Conservation (phyloP, 2,888 invertebrate genomes). For the Laothoe populi region DNA sequence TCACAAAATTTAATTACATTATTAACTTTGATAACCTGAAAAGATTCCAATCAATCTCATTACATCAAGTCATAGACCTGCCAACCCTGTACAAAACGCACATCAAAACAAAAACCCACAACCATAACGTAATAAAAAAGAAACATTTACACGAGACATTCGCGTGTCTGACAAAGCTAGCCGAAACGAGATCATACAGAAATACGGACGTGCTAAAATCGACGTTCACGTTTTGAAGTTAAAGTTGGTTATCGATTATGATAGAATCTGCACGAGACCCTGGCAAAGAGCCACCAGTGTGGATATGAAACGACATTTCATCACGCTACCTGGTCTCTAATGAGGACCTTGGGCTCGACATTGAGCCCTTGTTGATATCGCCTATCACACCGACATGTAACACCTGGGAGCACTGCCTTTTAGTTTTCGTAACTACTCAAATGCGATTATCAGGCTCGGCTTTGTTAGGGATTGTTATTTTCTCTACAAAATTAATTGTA, state of each 20-base stretch:
- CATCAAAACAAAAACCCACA: background rate
- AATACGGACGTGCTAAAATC: background rate
- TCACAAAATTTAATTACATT: background rate
- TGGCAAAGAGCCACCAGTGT: slow-evolving; percentile 16
- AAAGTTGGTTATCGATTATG: background rate
- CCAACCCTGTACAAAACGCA: background rate
- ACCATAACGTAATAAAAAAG: background rate
- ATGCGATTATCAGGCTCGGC: no score
- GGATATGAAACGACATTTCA: slow-evolving; percentile 23
- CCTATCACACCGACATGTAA: slow-evolving; percentile 36
- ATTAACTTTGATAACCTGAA: background rate
- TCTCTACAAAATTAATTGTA: no score
- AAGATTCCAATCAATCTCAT: background rate
- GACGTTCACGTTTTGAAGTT: background rate
- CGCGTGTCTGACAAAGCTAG: slow-evolving; percentile 1
- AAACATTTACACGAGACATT: background rate
- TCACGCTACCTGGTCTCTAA: slow-evolving; percentile 53
- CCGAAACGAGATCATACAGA: slow-evolving; percentile 4
- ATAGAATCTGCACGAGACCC: background rate
- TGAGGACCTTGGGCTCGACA: slow-evolving; percentile 57
- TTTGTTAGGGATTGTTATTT: no score
- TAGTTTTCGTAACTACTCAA: no score
- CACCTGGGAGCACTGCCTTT: background rate
- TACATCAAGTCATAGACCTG: background rate
- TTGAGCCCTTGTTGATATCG: slow-evolving; percentile 50